phyloP scores from a whole-genome alignment of 35 echinoderm and acorn worm genomes.

The Hemicentrotus pulcherrimus region DNA sequence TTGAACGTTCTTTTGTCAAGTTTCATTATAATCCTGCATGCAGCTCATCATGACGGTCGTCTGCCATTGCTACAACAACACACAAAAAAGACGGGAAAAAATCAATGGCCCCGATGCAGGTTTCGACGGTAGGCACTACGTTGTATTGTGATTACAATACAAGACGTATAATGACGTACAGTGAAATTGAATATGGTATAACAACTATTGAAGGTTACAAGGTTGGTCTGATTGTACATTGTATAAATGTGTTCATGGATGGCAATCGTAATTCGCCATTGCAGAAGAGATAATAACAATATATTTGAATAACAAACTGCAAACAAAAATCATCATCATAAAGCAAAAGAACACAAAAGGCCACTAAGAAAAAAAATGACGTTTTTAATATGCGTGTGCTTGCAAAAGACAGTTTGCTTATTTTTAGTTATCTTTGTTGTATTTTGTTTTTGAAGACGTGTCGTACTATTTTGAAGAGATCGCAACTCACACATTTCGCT shows the following conservation, averaged over 20 bases:
- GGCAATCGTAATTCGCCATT: background rate
- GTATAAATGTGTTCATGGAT: background rate
- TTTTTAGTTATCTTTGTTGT: too few relatives aligned
- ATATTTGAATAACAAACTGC: background rate
- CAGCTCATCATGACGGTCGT: background rate
- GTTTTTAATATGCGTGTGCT: too few relatives aligned
- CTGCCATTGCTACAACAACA: background rate
- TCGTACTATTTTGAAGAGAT: too few relatives aligned
- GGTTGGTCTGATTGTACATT: background rate
- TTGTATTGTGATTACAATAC: background rate
- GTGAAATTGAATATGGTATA: background rate
- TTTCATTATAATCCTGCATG: background rate
- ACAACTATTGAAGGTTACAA: conserved; percentile 1
- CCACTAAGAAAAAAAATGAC: too few relatives aligned
- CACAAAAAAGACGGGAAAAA: background rate
- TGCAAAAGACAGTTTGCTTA: too few relatives aligned
- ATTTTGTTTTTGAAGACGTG: too few relatives aligned
- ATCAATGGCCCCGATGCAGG: background rate
- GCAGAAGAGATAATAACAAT: background rate
- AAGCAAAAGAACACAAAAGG: background rate
- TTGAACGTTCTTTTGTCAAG: background rate
- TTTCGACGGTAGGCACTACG: background rate
- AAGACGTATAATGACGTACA: background rate
- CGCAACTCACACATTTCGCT: too few relatives aligned
- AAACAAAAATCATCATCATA: background rate